These are phyloP conservation scores for Selene dorsalis DNA, from an alignment of 2,797 vertebrate genomes.

Conservation along the genomic window DNA sequence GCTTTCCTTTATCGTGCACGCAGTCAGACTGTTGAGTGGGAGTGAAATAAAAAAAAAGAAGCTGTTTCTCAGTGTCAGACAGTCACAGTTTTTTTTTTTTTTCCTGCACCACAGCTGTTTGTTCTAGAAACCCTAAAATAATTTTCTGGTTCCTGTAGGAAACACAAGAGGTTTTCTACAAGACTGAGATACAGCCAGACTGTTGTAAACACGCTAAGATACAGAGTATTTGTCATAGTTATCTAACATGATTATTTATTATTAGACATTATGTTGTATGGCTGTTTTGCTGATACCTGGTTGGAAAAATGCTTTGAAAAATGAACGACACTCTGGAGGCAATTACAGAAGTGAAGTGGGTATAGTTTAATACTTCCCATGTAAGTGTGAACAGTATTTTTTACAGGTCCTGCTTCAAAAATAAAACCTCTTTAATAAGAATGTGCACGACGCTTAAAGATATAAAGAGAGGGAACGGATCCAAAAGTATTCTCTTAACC, in stretches of 20 bases:
- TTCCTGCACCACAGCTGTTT: conserved; percentile 43
- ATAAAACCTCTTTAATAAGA: conserved; percentile 57
- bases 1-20: conserved; percentile 35
- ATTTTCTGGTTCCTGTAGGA: conserved; percentile 34
- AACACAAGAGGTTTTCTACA: conserved; percentile 26
- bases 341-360: conserved; percentile 40
- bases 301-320: conserved; percentile 37
- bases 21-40: conserved; percentile 35
- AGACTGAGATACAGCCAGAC: conserved; percentile 36
- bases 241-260: conserved; percentile 5
- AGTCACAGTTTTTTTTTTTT: conserved; percentile 20
- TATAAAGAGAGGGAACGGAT: conserved; percentile 36
- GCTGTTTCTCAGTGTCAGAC: conserved; percentile 44
- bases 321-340: conserved; percentile 46
- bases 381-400: conserved; percentile 31
- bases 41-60: conserved; percentile 23
- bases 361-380: conserved; percentile 21
- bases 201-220: conserved; percentile 16
- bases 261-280: conserved; percentile 13
- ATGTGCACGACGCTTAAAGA: conserved; percentile 36
- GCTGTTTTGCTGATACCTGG: conserved; percentile 34
- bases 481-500: conserved; percentile 13
- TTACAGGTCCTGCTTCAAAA: conserved; percentile 51
- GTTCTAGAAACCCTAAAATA: conserved; percentile 33
- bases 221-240: conserved; percentile 14